Evolutionary conservation across 1,140 invertebrate species (phyloP), one percentile per base, ranked within the genome.

Genomic region (Glossosoma conforme): DNA sequence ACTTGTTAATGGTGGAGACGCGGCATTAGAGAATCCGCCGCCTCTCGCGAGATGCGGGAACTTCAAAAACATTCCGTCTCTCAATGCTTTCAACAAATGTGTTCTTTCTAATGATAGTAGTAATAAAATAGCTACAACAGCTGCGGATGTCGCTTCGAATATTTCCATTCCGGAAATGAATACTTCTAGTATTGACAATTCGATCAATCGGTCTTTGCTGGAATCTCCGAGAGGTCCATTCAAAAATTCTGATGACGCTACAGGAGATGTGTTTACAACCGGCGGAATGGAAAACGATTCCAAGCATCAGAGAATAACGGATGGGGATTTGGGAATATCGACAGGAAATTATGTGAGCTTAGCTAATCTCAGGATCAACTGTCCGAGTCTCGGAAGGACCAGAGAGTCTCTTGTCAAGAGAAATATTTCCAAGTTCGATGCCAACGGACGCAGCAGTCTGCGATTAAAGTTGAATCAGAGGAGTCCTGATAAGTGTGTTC

Each of bases 281-380:
- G n/a, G n/a, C n/a, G n/a, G n/a, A n/a, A n/a, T n/a, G n/a, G n/a
- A n/a, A n/a, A n/a, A n/a, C n/a, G n/a, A n/a, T n/a, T n/a, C n/a
- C n/a, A n/a, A n/a, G n/a, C n/a, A n/a, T n/a, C n/a, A n/a, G n/a
- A n/a, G n/a, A n/a, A n/a, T 43, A n/a, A 46, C 52, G 3, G 68
- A 65, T 22, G 51, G 61, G 0, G 63, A 66, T 18, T 47, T 60
- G 8, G 66, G 63, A 0, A 73, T 72, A 37, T 69, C 69, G 2
- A 61, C 66, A 1, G 68, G 68, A 44, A 73, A 73, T 47, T 75
- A 75, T 42, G 72, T 73, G 2, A 70, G 69, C 45, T 51, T 75
- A 19, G 72, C 70, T 3, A 73, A 72, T 55, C 47, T 74, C 20
- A 70, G 67, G 56, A 72, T 75, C 8, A 66, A 66, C 40, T 64